Evolutionary conservation across 2,888 invertebrate species (phyloP).

Genomic region (Parelbella ahira): DNA sequence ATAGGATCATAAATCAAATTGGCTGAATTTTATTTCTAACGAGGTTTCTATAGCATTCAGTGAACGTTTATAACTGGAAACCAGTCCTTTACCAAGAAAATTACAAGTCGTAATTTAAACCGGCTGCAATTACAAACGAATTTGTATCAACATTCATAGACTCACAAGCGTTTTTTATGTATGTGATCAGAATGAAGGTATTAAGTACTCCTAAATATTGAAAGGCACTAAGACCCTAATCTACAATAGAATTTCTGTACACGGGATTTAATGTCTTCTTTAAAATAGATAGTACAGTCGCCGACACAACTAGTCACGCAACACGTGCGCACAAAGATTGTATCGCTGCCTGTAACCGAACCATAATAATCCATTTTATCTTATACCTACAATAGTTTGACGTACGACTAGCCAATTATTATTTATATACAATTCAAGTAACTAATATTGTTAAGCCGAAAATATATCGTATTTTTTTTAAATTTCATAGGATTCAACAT

Average conservation of each 20-base stretch:
- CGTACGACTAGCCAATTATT: slow-evolving; percentile 62
- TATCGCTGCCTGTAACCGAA: slow-evolving; percentile 28
- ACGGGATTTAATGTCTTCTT: slow-evolving; percentile 36
- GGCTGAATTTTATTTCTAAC: slow-evolving; percentile 16
- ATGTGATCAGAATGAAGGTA: slow-evolving; percentile 22
- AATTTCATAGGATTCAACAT: slow-evolving; percentile 23
- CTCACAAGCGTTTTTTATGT: slow-evolving; percentile 23
- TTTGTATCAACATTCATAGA: slow-evolving; percentile 8
- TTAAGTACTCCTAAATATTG: slow-evolving; percentile 63
- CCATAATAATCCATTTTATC: slow-evolving; percentile 17
- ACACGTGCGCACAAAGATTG: slow-evolving; percentile 13
- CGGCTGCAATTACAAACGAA: neutral
- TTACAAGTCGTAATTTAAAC: neutral
- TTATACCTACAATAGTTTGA: slow-evolving; percentile 44
- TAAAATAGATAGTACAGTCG: too few species aligned
- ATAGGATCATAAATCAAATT: slow-evolving; percentile 6
- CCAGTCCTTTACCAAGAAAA: too few species aligned
- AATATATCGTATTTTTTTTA: slow-evolving; percentile 29
- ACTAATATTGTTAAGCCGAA: slow-evolving; percentile 41
- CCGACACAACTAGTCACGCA: too few species aligned
- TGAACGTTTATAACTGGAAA: neutral
- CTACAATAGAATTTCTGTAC: slow-evolving; percentile 72
- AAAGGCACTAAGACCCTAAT: slow-evolving; percentile 76
- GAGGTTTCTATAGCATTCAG: slow-evolving; percentile 8
- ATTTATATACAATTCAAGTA: slow-evolving; percentile 41